phyloP scores from a whole-genome alignment of 1,140 invertebrate genomes.

The Microplitis mediator region DNA sequence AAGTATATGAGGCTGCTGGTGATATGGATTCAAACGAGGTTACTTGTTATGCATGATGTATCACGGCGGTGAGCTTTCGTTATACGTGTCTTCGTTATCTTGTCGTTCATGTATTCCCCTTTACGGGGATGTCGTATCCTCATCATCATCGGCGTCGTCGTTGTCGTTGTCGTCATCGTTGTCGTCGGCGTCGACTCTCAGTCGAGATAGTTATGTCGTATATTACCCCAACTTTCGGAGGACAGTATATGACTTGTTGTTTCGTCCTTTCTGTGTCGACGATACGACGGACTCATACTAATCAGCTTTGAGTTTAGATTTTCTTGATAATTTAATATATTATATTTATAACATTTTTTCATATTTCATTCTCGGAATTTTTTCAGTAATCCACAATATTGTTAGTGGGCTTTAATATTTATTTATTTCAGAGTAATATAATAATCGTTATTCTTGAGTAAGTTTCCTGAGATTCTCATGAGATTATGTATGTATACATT shows the following conservation, averaged over 20 bases:
- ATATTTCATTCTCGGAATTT: neutral
- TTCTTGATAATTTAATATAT: neutral
- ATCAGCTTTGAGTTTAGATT: neutral
- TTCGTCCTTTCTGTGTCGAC: neutral
- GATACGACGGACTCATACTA: neutral
- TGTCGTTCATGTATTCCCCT: conserved; percentile 27
- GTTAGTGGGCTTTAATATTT: too few species aligned
- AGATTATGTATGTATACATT: too few species aligned
- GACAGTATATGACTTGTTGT: neutral
- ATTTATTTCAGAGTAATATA: too few species aligned
- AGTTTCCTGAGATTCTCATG: neutral
- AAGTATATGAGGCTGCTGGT: conserved; percentile 9
- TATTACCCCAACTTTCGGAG: neutral
- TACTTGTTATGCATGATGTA: conserved; percentile 34
- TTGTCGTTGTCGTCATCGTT: neutral
- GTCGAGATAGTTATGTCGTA: neutral
- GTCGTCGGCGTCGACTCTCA: neutral
- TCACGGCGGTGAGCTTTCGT: conserved; percentile 28
- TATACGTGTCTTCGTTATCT: conserved; percentile 36
- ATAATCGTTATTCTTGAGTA: too few species aligned
- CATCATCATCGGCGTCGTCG: conserved; percentile 2
- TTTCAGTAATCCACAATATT: too few species aligned
- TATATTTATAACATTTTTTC: too few species aligned
- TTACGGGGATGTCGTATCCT: conserved; percentile 17
- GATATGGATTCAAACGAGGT: conserved; percentile 28